Evolutionary conservation across 2,888 invertebrate species (phyloP).

Genomic region (Hirtodrosophila trivittata): DNA sequence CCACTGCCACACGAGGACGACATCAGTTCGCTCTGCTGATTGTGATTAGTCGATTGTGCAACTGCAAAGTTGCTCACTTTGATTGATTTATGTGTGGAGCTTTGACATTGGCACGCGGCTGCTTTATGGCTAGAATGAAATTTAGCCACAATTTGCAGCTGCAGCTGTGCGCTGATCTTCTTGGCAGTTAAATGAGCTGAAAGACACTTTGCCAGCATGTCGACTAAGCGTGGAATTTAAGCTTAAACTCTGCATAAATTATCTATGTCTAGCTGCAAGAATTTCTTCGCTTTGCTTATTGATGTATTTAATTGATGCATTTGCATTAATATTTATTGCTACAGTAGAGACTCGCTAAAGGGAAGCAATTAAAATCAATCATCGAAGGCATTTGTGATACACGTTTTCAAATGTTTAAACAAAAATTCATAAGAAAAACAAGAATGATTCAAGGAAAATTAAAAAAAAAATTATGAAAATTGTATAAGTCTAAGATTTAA

Average conservation of each 20-base stretch:
- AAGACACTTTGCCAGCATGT: conserved; percentile 27
- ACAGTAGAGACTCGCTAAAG: too few species aligned
- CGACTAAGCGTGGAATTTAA: not conserved
- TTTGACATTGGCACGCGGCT: conserved; percentile 25
- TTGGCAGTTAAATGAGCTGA: conserved; percentile 57
- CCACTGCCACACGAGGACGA: conserved; percentile 18
- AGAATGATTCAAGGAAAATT: too few species aligned
- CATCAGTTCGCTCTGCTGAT: conserved; percentile 42
- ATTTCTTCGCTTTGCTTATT: too few species aligned
- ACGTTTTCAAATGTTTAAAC: too few species aligned
- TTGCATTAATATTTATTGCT: too few species aligned
- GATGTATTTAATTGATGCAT: conserved; percentile 13
- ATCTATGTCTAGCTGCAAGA: not conserved
- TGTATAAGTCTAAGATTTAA: too few species aligned
- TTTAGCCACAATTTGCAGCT: conserved; percentile 7
- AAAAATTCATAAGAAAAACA: too few species aligned
- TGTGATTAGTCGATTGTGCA: conserved; percentile 63
- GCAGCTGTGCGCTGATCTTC: conserved; percentile 13
- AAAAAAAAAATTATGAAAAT: too few species aligned
- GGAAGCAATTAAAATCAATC: too few species aligned
- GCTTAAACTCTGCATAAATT: not conserved
- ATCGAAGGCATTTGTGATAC: too few species aligned
- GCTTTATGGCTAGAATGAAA: conserved; percentile 18
- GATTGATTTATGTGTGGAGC: conserved; percentile 65
- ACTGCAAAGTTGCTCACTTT: conserved; percentile 38